Evolutionary conservation across 2,888 invertebrate species (phyloP).

Genomic region (Napeogenes inachia): DNA sequence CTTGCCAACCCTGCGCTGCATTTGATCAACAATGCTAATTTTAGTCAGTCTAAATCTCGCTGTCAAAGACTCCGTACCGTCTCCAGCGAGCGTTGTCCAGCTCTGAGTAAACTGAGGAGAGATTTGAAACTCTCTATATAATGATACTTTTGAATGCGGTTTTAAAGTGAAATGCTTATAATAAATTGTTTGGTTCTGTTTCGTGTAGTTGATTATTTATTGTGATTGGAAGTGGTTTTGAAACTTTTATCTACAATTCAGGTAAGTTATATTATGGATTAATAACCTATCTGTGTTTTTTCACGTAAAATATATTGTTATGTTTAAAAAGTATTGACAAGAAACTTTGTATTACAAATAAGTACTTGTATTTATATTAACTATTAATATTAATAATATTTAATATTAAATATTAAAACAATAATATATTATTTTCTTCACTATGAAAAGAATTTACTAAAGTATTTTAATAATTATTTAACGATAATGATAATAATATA

Average conservation of each 20-base stretch:
- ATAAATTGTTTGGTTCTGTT: constrained; percentile 2
- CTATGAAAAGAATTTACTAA: no score
- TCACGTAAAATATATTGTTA: no score
- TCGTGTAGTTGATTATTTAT: constrained; percentile 13
- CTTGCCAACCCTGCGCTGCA: constrained; percentile 36
- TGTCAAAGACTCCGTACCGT: constrained; percentile 46
- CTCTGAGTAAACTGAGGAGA: constrained; percentile 26
- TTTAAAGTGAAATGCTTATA: background rate
- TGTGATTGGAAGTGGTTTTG: constrained; percentile 14
- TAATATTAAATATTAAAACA: no score
- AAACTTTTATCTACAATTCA: constrained; percentile 14
- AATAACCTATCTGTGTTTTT: no score
- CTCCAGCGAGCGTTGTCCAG: constrained; percentile 10
- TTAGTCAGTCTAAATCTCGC: constrained; percentile 73
- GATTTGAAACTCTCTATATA: background rate
- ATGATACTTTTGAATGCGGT: background rate
- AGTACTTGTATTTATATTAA: no score
- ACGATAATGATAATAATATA: no score
- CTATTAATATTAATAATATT: no score
- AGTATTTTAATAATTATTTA: no score
- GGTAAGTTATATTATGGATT: constrained; percentile 11
- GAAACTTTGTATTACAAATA: no score
- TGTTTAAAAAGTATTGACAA: no score
- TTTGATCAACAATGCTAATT: constrained; percentile 60
- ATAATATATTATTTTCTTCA: no score